Evolutionary conservation across 2,888 invertebrate genomes (phyloP), one percentile per base, ranked within the genome.

Genomic region (Rosalia funebris): DNA sequence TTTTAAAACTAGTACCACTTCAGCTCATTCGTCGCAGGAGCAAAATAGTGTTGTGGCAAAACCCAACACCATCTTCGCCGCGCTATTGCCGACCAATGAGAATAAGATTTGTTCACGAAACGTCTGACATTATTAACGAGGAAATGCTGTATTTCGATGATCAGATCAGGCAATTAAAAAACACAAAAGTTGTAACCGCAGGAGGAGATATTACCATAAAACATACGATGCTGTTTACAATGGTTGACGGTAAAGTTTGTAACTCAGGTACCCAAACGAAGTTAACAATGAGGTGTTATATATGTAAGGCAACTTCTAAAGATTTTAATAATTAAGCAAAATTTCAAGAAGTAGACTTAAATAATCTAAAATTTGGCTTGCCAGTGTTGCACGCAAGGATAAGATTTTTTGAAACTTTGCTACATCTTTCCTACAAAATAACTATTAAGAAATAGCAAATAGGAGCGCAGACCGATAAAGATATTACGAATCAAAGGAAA

Each of bases 171-270:
- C n/a, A 12, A 12, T 31, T 55, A 9, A 31, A 11, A 17, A n/a
- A 36, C n/a, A 52, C 52, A 25, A 36, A 41, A n/a, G 17, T 52
- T 11, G 15, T 11, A 12, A 1, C 20, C 1, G 7, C 10, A 9
- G 34, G 14, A 3, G 34, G 34, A 15, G 16, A 16, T 11, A 15
- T 53, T 25, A 7, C 10, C 36, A 25, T 61, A 5, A 34, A 62
- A 12, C 59, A 58, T 42, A 46, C 14, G 11, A 17, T 64, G 17
- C 1, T 48, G 9, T 36, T 69, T 19, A 70, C 71, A 1, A 73
- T 73, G 73, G 57, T 73, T n/a, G 72, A 72, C 60, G 71, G 52
- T n/a, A 74, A 73, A 62, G 66, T 73, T 4, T 75, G 71, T 46
- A 73, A 72, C 66, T 69, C 69, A 20, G 61, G 64, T 4, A 69